These are phyloP conservation scores for Folsomia candida DNA, from an alignment of 2,888 invertebrate genomes.

Conservation along the genomic window DNA sequence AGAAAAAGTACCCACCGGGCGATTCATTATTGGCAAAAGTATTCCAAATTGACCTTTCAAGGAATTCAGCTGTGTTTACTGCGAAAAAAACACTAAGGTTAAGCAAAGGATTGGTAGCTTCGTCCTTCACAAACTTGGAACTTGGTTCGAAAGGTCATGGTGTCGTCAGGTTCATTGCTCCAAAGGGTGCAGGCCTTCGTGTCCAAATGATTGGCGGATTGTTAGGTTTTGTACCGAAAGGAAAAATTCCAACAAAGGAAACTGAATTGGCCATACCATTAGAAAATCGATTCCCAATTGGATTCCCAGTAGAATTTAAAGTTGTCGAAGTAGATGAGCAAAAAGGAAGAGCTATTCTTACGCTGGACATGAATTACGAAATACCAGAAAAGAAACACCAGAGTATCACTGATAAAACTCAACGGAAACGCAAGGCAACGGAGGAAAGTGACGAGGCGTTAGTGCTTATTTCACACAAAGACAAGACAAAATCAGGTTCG, in stretches of 20 bases:
- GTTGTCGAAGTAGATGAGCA: not conserved
- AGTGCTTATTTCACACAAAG: not conserved
- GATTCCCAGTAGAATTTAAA: not conserved
- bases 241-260: not conserved
- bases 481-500: not conserved
- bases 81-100: not conserved
- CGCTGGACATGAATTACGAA: not conserved
- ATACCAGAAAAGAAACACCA: not conserved
- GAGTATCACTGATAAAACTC: not conserved
- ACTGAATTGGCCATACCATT: not conserved
- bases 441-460: not conserved
- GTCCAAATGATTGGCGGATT: constrained; percentile 1
- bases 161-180: not conserved
- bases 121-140: not conserved
- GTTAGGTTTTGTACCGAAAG: not conserved
- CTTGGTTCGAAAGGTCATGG: not conserved
- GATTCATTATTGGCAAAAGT: not conserved
- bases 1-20: not conserved
- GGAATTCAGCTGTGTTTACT: not conserved
- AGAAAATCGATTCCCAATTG: not conserved
- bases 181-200: not conserved
- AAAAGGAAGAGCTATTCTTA: not conserved
- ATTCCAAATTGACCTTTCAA: not conserved
- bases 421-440: not conserved
- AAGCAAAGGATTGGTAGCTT: not conserved